A percentile compares a stretch with the other conserved stretches of the same genome.
Conservation (phyloP, 2,113 vertebrate species). For the Rhinichthys klamathensis region DNA sequence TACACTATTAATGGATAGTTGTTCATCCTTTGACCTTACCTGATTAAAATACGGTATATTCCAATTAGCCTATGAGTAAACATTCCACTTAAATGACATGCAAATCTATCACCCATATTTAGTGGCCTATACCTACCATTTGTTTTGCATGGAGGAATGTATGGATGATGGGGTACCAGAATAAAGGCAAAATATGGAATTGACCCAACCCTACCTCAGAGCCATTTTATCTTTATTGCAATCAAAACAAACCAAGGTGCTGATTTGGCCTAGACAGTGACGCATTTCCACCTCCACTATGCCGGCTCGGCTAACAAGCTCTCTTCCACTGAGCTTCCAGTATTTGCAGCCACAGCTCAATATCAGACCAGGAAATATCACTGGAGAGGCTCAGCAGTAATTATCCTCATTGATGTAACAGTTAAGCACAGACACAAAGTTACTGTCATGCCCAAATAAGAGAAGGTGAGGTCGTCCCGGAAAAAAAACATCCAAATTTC, state of each 20-base stretch:
- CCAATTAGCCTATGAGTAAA: neutral
- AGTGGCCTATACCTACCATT: neutral
- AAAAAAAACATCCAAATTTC: constrained; percentile 67
- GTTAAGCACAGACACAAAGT: constrained; percentile 61
- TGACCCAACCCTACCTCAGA: neutral
- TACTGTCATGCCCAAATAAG: constrained; percentile 71
- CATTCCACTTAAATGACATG: neutral
- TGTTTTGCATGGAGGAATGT: neutral
- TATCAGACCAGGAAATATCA: constrained; percentile 74
- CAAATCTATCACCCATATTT: neutral
- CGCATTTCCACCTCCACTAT: neutral
- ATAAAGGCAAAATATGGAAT: neutral
- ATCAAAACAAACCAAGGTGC: constrained; percentile 26
- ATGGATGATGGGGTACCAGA: neutral
- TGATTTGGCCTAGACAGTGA: constrained; percentile 29
- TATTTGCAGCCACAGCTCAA: constrained; percentile 54
- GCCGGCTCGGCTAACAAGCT: neutral
- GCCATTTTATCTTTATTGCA: constrained; percentile 42
- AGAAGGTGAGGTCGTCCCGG: constrained; percentile 61
- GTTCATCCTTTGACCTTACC: neutral
- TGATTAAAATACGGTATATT: too few species aligned
- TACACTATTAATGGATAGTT: neutral
- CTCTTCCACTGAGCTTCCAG: constrained; percentile 21
- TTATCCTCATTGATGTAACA: constrained; percentile 62
- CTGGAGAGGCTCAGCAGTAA: constrained; percentile 54